Percentiles rank a stretch among this genome's conserved stretches.
phyloP scores from a whole-genome alignment of 2,113 vertebrate genomes.

The Nesogale talazaci region DNA sequence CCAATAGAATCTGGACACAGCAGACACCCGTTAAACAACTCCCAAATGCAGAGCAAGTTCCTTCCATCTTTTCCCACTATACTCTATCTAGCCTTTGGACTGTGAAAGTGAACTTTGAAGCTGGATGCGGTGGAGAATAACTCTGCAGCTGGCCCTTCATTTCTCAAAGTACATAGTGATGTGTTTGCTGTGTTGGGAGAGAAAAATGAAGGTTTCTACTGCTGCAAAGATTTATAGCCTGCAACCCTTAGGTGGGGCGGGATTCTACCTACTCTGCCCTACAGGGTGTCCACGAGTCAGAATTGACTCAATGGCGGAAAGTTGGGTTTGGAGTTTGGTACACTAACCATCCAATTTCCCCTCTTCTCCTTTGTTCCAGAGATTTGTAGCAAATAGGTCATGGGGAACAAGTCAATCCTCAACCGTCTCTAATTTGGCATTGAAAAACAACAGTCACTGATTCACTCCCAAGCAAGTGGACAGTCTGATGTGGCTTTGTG shows the following conservation, averaged over 20 bases:
- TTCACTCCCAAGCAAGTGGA: not conserved
- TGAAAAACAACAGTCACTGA: constrained; percentile 39
- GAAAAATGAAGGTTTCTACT: too few relatives aligned
- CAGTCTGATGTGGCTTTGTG: not conserved
- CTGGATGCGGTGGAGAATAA: not conserved
- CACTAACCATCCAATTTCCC: not conserved
- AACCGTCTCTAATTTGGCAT: constrained; percentile 38
- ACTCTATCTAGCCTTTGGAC: not conserved
- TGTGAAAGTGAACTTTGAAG: not conserved
- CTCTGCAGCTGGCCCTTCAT: too few relatives aligned
- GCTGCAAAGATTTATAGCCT: too few relatives aligned
- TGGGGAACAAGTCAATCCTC: not conserved
- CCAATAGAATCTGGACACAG: too few relatives aligned
- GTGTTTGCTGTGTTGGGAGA: not conserved
- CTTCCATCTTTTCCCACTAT: not conserved
- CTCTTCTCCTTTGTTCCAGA: not conserved
- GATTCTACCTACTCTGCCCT: too few relatives aligned
- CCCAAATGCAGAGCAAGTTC: not conserved
- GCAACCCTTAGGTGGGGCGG: too few relatives aligned
- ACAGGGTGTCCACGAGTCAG: too few relatives aligned
- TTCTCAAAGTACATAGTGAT: not conserved
- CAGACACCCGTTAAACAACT: accelerated
- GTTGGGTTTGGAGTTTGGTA: too few relatives aligned
- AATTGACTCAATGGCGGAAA: too few relatives aligned
- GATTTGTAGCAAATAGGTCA: constrained; percentile 7